These are phyloP conservation scores for Cryptus viduatorius DNA, from an alignment of 2,888 invertebrate genomes.

Conservation along the genomic window DNA sequence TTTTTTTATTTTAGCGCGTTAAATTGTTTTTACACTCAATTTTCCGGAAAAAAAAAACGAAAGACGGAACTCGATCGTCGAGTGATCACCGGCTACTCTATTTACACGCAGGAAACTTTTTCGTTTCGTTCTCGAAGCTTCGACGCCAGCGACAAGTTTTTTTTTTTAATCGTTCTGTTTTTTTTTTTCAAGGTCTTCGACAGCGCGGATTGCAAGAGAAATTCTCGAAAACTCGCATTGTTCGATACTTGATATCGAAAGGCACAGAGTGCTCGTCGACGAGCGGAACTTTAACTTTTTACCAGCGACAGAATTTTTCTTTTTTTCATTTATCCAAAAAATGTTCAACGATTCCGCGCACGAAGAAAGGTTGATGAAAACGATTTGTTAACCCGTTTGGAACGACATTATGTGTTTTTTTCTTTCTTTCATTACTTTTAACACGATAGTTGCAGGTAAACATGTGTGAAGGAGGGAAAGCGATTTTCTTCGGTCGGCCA, in stretches of 20 bases:
- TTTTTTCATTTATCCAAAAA: background rate
- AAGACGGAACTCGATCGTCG: conserved; percentile 41
- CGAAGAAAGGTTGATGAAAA: conserved; percentile 31
- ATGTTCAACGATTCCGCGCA: background rate
- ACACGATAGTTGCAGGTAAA: conserved; percentile 17
- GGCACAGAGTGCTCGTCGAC: conserved; percentile 38
- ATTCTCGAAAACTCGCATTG: conserved; percentile 22
- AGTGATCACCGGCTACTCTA: conserved; percentile 38
- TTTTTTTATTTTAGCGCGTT: conserved; percentile 12
- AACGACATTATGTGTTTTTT: conserved; percentile 23
- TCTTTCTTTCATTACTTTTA: background rate
- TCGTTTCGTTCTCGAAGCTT: conserved; percentile 10
- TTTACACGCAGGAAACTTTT: conserved; percentile 56
- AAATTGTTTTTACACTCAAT: conserved; percentile 24
- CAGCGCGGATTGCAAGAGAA: conserved; percentile 15
- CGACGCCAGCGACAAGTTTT: conserved; percentile 29
- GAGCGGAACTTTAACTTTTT: conserved; percentile 32
- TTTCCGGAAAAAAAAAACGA: conserved; percentile 48
- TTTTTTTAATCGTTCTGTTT: background rate
- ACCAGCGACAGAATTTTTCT: conserved; percentile 7
- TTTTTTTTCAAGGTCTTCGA: background rate
- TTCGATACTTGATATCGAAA: conserved; percentile 44
- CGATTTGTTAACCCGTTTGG: background rate
- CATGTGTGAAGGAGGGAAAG: conserved; percentile 10
- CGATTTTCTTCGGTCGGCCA: conserved; percentile 31